A percentile compares a stretch with the other conserved stretches of the same genome.
Evolutionary conservation across 1,140 invertebrate genomes (phyloP).

Genomic region (Lycorma delicatula): DNA sequence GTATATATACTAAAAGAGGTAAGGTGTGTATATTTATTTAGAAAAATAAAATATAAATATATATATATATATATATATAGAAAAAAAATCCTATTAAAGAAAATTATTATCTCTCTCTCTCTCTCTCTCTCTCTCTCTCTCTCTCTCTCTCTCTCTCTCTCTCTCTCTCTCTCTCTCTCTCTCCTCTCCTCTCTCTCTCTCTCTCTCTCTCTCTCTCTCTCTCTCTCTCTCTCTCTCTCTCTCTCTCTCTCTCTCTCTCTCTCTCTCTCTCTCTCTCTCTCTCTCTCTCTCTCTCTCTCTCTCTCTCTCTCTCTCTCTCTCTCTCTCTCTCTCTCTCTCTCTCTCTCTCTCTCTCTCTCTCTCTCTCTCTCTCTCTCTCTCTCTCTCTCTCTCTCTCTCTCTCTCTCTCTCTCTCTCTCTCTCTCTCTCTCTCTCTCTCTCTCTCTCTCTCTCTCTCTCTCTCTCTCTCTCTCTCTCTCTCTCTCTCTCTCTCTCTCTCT

Average conservation of each 20-base stretch:
- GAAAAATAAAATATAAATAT: too few relatives aligned
- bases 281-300: background rate
- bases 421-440: background rate
- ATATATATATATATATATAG: too few relatives aligned
- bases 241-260: conserved; percentile 13
- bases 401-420: background rate
- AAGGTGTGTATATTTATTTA: too few relatives aligned
- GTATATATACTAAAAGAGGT: too few relatives aligned
- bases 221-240: conserved; percentile 12
- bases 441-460: too few relatives aligned
- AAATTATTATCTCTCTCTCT: background rate
- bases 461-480: too few relatives aligned
- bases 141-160: background rate
- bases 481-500: too few relatives aligned
- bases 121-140: background rate
- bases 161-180: conserved; percentile 1
- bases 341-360: conserved; percentile 10
- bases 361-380: background rate
- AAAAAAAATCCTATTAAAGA: background rate
- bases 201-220: conserved; percentile 11
- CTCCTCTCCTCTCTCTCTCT: background rate
- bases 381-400: background rate
- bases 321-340: conserved; percentile 13
- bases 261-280: conserved; percentile 10
- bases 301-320: conserved; percentile 9